A percentile compares a stretch with the other conserved stretches of the same genome.
Conservation (phyloP, 1,140 invertebrate species). For the Anastatus disparis region DNA sequence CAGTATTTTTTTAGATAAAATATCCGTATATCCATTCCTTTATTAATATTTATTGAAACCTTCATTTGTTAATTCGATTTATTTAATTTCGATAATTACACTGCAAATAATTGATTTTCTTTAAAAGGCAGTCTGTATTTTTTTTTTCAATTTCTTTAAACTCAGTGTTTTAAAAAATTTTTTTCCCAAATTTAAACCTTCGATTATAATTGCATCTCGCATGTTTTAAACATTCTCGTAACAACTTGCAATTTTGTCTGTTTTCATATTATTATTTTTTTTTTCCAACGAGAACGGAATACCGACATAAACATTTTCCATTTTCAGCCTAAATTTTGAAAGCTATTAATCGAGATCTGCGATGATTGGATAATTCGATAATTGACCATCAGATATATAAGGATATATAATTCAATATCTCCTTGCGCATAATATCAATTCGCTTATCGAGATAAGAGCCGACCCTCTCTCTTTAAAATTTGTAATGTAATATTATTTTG, state of each 20-base stretch:
- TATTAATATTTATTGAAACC: conserved; percentile 25
- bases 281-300: too few species aligned
- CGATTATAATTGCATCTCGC: too few species aligned
- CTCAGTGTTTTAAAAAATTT: too few species aligned
- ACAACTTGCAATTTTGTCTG: too few species aligned
- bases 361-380: conserved; percentile 34
- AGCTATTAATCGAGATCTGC: conserved; percentile 4
- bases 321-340: too few species aligned
- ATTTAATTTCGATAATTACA: not conserved
- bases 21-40: not conserved
- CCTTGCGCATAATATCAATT: not conserved
- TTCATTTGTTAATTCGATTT: not conserved
- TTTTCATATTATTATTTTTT: too few species aligned
- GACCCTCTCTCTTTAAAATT: too few species aligned
- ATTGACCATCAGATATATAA: conserved; percentile 19
- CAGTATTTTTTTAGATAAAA: not conserved
- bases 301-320: too few species aligned
- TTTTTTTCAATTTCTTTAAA: not conserved
- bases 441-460: too few species aligned
- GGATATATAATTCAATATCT: not conserved
- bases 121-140: conserved; percentile 1
- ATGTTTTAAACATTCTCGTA: too few species aligned
- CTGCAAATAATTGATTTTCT: conserved; percentile 13
- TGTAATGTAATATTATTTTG: too few species aligned
- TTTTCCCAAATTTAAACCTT: too few species aligned